These are phyloP conservation scores for Chelonus insularis DNA, from an alignment of 1,140 invertebrate species.

Conservation along the genomic window DNA sequence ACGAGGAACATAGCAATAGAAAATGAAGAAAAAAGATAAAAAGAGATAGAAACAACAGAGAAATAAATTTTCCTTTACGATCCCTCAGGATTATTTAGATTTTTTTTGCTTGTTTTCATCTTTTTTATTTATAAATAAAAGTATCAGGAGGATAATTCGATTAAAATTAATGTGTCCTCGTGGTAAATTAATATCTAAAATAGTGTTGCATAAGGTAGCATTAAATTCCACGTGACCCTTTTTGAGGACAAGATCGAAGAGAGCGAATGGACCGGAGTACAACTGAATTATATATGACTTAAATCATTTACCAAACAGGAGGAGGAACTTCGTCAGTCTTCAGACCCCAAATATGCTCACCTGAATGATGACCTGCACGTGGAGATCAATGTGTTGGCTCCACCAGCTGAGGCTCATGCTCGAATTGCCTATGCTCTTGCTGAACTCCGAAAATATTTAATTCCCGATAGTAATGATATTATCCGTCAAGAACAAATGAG, in stretches of 20 bases:
- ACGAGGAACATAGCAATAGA: too few species aligned
- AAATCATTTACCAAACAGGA: too few species aligned
- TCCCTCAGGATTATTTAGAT: not conserved
- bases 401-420: constrained; percentile 89
- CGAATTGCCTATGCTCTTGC: constrained; percentile 86
- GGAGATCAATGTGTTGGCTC: constrained; percentile 85
- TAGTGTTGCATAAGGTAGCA: too few species aligned
- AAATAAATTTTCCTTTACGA: not conserved
- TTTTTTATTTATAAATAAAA: too few species aligned
- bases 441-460: constrained; percentile 73
- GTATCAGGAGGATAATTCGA: not conserved
- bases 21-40: too few species aligned
- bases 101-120: not conserved
- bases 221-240: not conserved
- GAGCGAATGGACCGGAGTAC: too few species aligned
- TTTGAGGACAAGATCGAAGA: too few species aligned
- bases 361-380: constrained; percentile 92
- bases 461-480: constrained; percentile 77
- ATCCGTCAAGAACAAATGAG: constrained; percentile 78
- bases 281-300: too few species aligned
- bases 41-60: too few species aligned
- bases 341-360: constrained; percentile 92
- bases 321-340: constrained; percentile 81
- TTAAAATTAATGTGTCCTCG: not conserved
- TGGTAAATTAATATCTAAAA: not conserved